Evolutionary conservation across 2,113 vertebrate genomes (phyloP).

Genomic region (Colinus virginianus): DNA sequence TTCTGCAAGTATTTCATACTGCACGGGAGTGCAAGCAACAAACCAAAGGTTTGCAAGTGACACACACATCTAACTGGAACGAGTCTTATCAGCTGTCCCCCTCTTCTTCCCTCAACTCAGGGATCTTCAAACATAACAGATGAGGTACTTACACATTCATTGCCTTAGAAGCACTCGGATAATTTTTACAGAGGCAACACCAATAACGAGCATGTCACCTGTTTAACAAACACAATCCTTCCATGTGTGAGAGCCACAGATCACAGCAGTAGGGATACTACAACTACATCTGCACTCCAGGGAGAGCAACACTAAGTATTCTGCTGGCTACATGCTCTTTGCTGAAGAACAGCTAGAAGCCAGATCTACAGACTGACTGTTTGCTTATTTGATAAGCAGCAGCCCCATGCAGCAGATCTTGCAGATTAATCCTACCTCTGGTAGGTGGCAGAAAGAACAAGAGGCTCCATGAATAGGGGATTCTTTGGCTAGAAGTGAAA

Average conservation of each 20-base stretch:
- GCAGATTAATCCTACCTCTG: slow-evolving; percentile 48
- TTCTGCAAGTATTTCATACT: not conserved
- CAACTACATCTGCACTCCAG: not conserved
- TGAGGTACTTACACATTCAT: not conserved
- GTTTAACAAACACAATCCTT: not conserved
- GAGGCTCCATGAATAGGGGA: slow-evolving; percentile 41
- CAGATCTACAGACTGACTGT: slow-evolving; percentile 38
- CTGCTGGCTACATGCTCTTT: slow-evolving; percentile 40
- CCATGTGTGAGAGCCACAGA: not conserved
- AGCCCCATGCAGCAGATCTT: not conserved
- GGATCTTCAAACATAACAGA: not conserved
- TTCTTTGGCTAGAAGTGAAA: slow-evolving; percentile 64
- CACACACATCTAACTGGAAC: not conserved
- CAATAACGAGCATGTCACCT: not conserved
- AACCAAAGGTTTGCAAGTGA: not conserved
- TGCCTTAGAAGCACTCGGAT: not conserved
- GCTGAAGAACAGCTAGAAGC: slow-evolving; percentile 52
- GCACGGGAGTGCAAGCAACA: not conserved
- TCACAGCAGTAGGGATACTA: slow-evolving; percentile 24
- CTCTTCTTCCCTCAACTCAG: not conserved
- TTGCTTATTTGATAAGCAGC: slow-evolving; percentile 26
- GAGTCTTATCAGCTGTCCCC: not conserved
- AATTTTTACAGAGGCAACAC: not conserved
- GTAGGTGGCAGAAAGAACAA: slow-evolving; percentile 56
- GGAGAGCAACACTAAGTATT: not conserved